Conservation (phyloP, 2,888 invertebrate species). For the Eupithecia inturbata region DNA sequence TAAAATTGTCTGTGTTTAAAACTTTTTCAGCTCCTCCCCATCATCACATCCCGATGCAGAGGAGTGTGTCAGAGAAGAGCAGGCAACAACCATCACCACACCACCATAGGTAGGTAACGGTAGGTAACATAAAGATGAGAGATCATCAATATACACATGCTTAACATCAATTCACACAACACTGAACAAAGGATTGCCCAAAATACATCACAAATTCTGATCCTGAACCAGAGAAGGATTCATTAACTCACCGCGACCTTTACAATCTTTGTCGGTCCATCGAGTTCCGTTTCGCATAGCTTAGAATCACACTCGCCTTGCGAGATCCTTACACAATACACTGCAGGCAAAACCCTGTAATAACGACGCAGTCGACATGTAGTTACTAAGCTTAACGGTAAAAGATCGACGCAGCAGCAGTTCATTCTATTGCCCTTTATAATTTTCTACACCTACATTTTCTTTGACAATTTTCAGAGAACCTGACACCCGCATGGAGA, state of each 20-base stretch:
- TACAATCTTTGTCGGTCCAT: background rate
- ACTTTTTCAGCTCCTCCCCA: constrained; percentile 53
- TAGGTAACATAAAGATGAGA: no score
- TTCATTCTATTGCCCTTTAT: background rate
- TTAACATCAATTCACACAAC: no score
- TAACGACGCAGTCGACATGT: background rate
- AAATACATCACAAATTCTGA: background rate
- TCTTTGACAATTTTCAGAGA: constrained; percentile 63
- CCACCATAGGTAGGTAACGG: constrained; percentile 78
- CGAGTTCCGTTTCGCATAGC: background rate
- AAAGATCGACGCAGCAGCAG: no score
- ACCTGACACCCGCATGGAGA: constrained; percentile 73
- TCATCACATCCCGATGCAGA: constrained; percentile 83
- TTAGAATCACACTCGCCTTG: background rate
- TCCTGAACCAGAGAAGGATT: no score
- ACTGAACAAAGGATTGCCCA: background rate
- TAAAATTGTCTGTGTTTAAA: background rate
- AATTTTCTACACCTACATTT: background rate
- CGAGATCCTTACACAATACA: background rate
- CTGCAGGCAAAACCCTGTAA: no score
- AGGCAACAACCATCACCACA: constrained; percentile 81
- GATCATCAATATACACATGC: no score
- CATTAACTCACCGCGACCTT: background rate
- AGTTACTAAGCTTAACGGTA: no score
- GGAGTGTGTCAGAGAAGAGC: constrained; percentile 86